Percentiles rank a stretch among this genome's conserved stretches.
Evolutionary conservation across 2,797 vertebrate species (phyloP).

Genomic region (Pantherophis alleghaniensis): DNA sequence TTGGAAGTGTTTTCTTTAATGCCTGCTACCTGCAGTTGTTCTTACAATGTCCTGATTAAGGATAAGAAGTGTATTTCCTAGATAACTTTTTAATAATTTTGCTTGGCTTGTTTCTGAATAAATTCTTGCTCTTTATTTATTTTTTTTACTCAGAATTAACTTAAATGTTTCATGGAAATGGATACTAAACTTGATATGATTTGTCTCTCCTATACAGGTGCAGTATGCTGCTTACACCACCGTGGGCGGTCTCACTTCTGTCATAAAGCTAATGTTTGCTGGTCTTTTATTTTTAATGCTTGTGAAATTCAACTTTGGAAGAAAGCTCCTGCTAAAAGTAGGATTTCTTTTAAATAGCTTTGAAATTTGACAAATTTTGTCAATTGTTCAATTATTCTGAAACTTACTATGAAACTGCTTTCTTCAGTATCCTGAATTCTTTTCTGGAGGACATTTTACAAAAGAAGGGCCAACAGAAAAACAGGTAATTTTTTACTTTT

Average conservation of each 20-base stretch:
- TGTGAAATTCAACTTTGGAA: conserved; percentile 87
- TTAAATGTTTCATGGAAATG: neutral
- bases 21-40: neutral
- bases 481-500: conserved; percentile 77
- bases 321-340: conserved; percentile 90
- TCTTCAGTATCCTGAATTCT: conserved; percentile 88
- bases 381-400: conserved; percentile 3
- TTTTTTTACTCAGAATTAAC: neutral
- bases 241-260: conserved; percentile 80
- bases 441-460: conserved; percentile 89
- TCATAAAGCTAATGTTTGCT: conserved; percentile 87
- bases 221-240: conserved; percentile 87
- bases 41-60: neutral
- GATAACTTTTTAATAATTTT: neutral
- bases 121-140: neutral
- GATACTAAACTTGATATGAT: neutral
- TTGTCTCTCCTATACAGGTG: conserved; percentile 72
- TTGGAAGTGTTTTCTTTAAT: neutral
- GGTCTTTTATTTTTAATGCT: conserved; percentile 89
- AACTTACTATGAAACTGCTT: conserved; percentile 26
- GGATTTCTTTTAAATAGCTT: conserved; percentile 47
- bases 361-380: conserved; percentile 8
- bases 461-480: conserved; percentile 89
- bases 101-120: neutral
- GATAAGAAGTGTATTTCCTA: neutral